phyloP scores from a whole-genome alignment of 2,113 vertebrate species.

The Zosterops borbonicus region DNA sequence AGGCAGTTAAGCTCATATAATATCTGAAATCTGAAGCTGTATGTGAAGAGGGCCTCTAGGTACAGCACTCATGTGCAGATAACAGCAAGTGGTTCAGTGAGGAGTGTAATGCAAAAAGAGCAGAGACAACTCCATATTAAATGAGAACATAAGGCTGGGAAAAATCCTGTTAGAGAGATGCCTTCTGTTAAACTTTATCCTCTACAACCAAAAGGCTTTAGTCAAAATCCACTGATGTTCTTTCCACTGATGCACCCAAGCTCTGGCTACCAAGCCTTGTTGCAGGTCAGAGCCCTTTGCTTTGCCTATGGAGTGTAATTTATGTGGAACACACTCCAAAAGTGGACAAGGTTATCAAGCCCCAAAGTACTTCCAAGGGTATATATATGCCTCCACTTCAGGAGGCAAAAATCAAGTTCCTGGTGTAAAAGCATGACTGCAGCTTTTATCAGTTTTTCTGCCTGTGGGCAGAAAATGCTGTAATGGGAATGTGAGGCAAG shows the following conservation, averaged over 20 bases:
- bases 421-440: neutral
- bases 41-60: neutral
- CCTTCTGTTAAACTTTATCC: neutral
- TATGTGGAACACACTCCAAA: neutral
- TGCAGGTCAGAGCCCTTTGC: neutral
- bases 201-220: neutral
- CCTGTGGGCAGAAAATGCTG: neutral
- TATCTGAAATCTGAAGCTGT: neutral
- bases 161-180: neutral
- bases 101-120: neutral
- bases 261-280: neutral
- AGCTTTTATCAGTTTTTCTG: neutral
- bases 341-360: neutral
- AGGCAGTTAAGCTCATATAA: neutral
- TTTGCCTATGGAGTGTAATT: neutral
- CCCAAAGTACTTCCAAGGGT: neutral
- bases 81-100: neutral
- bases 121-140: neutral
- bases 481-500: neutral
- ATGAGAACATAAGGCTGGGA: neutral
- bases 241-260: neutral
- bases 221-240: neutral
- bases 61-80: neutral
- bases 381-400: neutral
- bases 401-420: neutral